Conservation (phyloP, 2,797 vertebrate genomes). For the Muscicapa comitata region DNA sequence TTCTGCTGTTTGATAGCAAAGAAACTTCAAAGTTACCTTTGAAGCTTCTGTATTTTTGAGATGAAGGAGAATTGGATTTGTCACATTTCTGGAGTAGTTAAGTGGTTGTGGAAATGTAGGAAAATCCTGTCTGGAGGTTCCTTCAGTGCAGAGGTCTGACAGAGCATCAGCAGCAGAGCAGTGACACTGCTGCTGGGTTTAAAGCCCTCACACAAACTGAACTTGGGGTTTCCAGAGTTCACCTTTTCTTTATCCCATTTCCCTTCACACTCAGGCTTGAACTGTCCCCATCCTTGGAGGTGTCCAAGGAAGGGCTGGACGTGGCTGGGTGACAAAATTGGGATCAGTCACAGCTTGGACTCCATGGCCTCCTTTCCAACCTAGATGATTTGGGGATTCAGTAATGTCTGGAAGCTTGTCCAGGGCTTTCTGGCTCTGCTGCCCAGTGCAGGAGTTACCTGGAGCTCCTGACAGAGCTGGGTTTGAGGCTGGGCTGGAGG, state of each 20-base stretch:
- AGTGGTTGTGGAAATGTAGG: not conserved
- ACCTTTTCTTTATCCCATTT: not conserved
- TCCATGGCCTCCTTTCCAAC: not conserved
- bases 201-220: not conserved
- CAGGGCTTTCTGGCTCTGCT: not conserved
- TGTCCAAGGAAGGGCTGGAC: not conserved
- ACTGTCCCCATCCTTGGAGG: not conserved
- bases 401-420: not conserved
- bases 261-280: not conserved
- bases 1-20: not conserved
- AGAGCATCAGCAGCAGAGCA: not conserved
- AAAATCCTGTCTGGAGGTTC: not conserved
- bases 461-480: not conserved
- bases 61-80: not conserved
- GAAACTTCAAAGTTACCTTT: conserved; percentile 26
- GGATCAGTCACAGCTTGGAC: too few species aligned
- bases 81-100: not conserved
- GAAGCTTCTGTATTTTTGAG: conserved; percentile 1
- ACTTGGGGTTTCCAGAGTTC: not conserved
- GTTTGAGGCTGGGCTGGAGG: not conserved
- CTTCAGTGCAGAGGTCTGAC: not conserved
- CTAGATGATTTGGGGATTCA: not conserved
- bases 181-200: not conserved
- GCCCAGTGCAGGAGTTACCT: not conserved
- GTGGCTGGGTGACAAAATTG: not conserved